Evolutionary conservation across 2,888 invertebrate genomes (phyloP).

Genomic region (Leptopilina drosophilae): DNA sequence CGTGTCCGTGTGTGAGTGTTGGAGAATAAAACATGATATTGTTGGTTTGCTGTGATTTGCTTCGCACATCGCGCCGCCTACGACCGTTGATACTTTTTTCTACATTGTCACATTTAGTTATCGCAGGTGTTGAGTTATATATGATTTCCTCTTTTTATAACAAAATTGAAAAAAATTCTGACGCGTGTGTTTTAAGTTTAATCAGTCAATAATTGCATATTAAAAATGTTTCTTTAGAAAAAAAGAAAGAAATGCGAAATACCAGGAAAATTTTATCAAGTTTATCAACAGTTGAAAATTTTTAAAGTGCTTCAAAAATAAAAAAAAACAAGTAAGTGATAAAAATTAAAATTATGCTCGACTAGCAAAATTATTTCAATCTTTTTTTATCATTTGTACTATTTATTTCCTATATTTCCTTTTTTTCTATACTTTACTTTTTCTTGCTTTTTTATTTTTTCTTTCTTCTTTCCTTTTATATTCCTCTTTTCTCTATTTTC

Average conservation of each 20-base stretch:
- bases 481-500: no score
- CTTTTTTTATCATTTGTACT: no score
- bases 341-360: no score
- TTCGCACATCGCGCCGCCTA: constrained; percentile 15
- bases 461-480: no score
- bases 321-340: no score
- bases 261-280: neutral
- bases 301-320: no score
- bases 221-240: neutral
- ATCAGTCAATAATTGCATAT: neutral
- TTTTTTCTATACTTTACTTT: no score
- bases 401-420: no score
- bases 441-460: no score
- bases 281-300: neutral
- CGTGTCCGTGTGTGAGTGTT: neutral
- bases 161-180: neutral
- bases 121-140: constrained; percentile 19
- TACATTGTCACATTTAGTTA: constrained; percentile 12
- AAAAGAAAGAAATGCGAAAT: no score
- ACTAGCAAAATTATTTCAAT: no score
- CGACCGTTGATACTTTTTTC: neutral
- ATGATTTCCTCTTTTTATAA: constrained; percentile 14
- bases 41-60: constrained; percentile 14
- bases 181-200: neutral
- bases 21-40: neutral